Conservation (phyloP, 2,888 invertebrate species). For the Ochropacha duplaris region DNA sequence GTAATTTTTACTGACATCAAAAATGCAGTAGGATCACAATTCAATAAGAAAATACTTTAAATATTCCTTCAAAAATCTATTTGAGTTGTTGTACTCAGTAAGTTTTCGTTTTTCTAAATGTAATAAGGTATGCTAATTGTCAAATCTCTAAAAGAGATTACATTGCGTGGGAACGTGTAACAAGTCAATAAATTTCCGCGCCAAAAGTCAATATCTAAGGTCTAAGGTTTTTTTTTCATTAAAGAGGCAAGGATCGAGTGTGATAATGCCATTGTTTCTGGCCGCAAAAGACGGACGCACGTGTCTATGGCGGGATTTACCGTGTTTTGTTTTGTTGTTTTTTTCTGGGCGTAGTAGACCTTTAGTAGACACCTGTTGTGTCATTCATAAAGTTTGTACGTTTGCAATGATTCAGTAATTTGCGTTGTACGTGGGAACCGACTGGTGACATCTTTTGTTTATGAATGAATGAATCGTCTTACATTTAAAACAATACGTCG, state of each 20-base stretch:
- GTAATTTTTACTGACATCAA: no score
- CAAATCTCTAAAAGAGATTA: background rate
- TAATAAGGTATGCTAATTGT: background rate
- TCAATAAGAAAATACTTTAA: no score
- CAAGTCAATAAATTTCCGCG: slow-evolving; percentile 56
- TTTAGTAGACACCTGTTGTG: slow-evolving; percentile 75
- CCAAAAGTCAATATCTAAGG: slow-evolving; percentile 50
- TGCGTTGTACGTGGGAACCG: slow-evolving; percentile 48
- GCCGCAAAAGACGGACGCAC: slow-evolving; percentile 74
- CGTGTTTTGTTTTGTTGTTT: slow-evolving; percentile 58
- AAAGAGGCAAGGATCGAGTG: slow-evolving; percentile 31
- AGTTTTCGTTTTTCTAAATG: no score
- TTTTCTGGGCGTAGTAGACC: slow-evolving; percentile 58
- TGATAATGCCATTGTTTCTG: slow-evolving; percentile 68
- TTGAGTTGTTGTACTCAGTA: no score
- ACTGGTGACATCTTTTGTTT: slow-evolving; percentile 30
- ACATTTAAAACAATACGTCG: background rate
- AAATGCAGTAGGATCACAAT: no score
- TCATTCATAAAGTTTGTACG: slow-evolving; percentile 53
- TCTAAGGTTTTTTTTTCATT: slow-evolving; percentile 40
- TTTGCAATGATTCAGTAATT: slow-evolving; percentile 49
- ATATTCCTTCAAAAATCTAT: no score
- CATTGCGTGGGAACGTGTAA: slow-evolving; percentile 56
- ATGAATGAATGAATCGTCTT: slow-evolving; percentile 1
- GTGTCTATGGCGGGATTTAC: slow-evolving; percentile 71